Evolutionary conservation across 1,140 invertebrate species (phyloP), one percentile per base, ranked within the genome.

Genomic region (Drosophila athabasca): DNA sequence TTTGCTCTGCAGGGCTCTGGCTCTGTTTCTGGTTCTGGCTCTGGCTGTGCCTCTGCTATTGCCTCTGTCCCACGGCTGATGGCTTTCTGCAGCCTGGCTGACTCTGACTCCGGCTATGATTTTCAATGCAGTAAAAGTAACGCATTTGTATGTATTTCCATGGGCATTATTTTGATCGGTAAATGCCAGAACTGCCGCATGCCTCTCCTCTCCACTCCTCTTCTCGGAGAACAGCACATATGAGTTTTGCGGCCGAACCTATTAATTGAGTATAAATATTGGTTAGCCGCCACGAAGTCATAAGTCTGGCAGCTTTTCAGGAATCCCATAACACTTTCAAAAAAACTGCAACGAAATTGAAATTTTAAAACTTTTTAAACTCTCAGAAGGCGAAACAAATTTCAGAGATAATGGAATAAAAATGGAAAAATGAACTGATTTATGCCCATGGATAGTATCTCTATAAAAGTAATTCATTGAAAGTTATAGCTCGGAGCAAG

Each of bases 191-290:
- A 50, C 53, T 19, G 29, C 29, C 22, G 8, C 22, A 6, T 6
- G 22, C 58, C 35, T 13, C 11, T 59, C 31, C 31, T 29, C 29
- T 29, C 29, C 29, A 43, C 17, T 19, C 17, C 17, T 19, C 17
- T 19, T 1, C 69, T 43, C 60, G 65, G 29, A 35, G 41, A 41
- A 31, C 3, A 8, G 49, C 53, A 48, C 46, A 76, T 68, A 65
- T 79, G 49, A 62, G 64, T 71, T 82, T 82, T 82, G 83, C 50
- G 70, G 75, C 22, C 49, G 55, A 45, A 65, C 71, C 60, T 82
- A 82, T 87, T 87, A 87, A 87, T 87, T 87, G 83, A 71, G 82
- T 76, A 76, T 71, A 82, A 88, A 85, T 85, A 82, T 85, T 87
- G 79, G 83, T 79, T 66, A 78, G 51, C 60, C 60, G 53, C 62